Evolutionary conservation across 2,888 invertebrate genomes (phyloP).

Genomic region (Andrena bucephala): DNA sequence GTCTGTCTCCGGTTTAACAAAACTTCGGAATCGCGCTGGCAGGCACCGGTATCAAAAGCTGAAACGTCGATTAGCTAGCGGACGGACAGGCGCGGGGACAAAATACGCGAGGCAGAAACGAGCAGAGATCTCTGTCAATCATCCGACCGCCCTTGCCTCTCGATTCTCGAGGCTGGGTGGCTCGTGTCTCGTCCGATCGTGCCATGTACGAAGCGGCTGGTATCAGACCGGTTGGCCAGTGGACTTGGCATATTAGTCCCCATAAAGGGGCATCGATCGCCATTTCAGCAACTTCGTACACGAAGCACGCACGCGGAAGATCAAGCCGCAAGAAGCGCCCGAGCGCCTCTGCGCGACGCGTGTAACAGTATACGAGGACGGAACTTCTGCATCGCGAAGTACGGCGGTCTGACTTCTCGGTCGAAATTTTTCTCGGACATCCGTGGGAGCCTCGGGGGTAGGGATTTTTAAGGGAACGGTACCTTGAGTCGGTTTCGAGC

Average conservation of each 20-base stretch:
- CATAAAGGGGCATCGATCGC: conserved; percentile 69
- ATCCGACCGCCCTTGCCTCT: conserved; percentile 47
- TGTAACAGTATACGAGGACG: conserved; percentile 59
- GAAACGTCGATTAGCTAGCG: not conserved
- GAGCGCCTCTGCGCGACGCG: conserved; percentile 16
- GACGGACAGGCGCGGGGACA: conserved; percentile 24
- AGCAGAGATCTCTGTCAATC: conserved; percentile 62
- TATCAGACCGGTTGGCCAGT: conserved; percentile 33
- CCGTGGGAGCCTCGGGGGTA: not conserved
- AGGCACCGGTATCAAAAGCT: not conserved
- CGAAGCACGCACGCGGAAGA: conserved; percentile 72
- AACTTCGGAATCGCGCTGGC: not conserved
- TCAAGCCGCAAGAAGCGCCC: conserved; percentile 64
- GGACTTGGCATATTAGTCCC: conserved; percentile 68
- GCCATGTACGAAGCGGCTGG: conserved; percentile 41
- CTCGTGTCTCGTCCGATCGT: conserved; percentile 35
- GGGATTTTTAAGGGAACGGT: not conserved
- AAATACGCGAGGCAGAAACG: conserved; percentile 37
- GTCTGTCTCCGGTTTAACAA: no score
- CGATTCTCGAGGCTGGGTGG: conserved; percentile 31
- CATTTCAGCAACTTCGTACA: conserved; percentile 65
- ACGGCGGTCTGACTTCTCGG: conserved; percentile 26
- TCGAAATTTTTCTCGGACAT: not conserved
- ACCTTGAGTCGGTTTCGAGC: no score
- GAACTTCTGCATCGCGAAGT: conserved; percentile 41